Evolutionary conservation across 2,797 vertebrate genomes (phyloP).

Genomic region (Sebastes reedi): DNA sequence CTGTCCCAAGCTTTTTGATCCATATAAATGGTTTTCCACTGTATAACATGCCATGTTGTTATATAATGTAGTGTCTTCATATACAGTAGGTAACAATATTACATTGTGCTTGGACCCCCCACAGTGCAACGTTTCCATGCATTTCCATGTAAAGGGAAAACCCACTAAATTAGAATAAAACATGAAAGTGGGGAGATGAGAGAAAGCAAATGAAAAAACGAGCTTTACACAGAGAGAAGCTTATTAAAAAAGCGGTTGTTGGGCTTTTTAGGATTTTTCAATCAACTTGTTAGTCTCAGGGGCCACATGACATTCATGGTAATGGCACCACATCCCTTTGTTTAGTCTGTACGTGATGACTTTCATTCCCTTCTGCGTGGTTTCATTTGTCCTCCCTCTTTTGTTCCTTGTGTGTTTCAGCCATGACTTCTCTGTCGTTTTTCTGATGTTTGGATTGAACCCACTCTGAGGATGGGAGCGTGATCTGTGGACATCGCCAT

Average conservation of each 20-base stretch:
- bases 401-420: slow-evolving; percentile 12
- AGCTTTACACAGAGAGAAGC: not conserved
- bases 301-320: slow-evolving; percentile 8
- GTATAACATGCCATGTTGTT: not conserved
- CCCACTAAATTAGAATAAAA: not conserved
- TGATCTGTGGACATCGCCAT: slow-evolving; percentile 47
- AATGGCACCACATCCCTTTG: not conserved
- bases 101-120: not conserved
- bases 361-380: slow-evolving; percentile 14
- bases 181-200: not conserved
- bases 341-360: slow-evolving; percentile 12
- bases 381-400: slow-evolving; percentile 43
- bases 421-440: not conserved
- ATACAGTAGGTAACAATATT: not conserved
- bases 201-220: not conserved
- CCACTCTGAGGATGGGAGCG: slow-evolving; percentile 14
- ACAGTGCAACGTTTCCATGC: not conserved
- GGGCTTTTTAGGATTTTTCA: slow-evolving; percentile 15
- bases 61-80: not conserved
- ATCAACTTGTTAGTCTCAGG: slow-evolving; percentile 26
- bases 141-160: not conserved
- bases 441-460: slow-evolving; percentile 33
- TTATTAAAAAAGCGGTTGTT: slow-evolving; percentile 15
- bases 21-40: too few relatives aligned
- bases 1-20: too few relatives aligned